Percentiles rank a stretch among this genome's conserved stretches.
These are phyloP conservation scores for Aepyceros melampus DNA, from an alignment of 2,113 vertebrate species.

Conservation along the genomic window DNA sequence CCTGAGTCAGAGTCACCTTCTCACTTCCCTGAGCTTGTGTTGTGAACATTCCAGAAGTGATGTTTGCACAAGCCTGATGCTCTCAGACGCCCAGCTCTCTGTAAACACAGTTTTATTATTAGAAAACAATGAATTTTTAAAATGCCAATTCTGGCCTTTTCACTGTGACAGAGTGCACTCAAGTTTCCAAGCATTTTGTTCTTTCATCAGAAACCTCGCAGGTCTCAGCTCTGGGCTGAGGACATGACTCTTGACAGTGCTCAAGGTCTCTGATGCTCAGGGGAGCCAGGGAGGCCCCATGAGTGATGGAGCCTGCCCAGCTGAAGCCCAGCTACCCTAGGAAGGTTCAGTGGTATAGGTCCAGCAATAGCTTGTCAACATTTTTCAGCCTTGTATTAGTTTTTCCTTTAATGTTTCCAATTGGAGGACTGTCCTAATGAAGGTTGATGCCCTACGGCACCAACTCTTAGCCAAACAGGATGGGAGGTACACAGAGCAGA, in stretches of 20 bases:
- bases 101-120: conserved; percentile 63
- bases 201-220: neutral
- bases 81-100: neutral
- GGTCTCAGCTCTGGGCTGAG: neutral
- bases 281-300: neutral
- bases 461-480: neutral
- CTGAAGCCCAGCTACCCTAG: neutral
- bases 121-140: conserved; percentile 67
- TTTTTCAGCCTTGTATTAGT: neutral
- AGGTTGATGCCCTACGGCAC: neutral
- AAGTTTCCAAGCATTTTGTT: neutral
- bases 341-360: neutral
- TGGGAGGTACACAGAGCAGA: neutral
- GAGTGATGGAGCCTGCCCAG: neutral
- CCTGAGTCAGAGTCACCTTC: neutral
- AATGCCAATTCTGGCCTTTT: conserved; percentile 47
- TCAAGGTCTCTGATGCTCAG: neutral
- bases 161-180: neutral
- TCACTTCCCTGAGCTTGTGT: neutral
- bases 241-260: fast-evolving
- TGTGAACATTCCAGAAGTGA: neutral
- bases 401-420: neutral
- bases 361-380: neutral
- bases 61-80: conserved; percentile 50
- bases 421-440: neutral